Conservation (phyloP, 2,113 vertebrate genomes). For the Microcebus tavaratra region DNA sequence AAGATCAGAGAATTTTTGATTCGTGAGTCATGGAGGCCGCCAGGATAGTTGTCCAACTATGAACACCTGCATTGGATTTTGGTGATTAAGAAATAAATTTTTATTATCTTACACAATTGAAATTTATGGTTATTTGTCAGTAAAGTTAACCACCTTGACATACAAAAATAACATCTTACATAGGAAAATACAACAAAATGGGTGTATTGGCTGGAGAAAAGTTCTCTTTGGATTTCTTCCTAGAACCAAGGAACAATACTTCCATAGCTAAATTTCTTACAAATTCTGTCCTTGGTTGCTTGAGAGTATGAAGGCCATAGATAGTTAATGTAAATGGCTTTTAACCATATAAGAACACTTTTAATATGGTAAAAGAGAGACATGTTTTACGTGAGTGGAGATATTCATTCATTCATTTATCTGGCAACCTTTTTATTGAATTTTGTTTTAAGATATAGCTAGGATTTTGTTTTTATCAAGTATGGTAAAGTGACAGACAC, state of each 20-base stretch:
- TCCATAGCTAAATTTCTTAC: neutral
- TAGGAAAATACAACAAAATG: neutral
- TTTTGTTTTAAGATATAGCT: constrained; percentile 31
- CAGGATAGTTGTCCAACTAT: constrained; percentile 1
- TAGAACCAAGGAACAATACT: neutral
- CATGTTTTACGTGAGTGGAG: neutral
- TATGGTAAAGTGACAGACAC: neutral
- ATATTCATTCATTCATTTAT: neutral
- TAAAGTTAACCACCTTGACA: constrained; percentile 29
- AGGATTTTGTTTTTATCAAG: neutral
- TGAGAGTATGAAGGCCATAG: neutral
- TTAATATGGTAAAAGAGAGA: constrained; percentile 22
- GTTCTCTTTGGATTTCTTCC: constrained; percentile 10
- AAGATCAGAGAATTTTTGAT: neutral
- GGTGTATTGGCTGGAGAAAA: neutral
- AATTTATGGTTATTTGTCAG: constrained; percentile 57
- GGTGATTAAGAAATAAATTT: constrained; percentile 51
- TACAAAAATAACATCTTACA: neutral
- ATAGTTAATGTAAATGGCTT: neutral
- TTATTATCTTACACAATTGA: constrained; percentile 52
- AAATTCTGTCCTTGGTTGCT: neutral
- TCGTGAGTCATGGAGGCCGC: neutral
- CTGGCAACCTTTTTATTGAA: neutral
- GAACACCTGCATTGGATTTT: constrained; percentile 54
- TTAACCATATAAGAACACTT: neutral